A percentile compares a stretch with the other conserved stretches of the same genome.
Conservation (phyloP, 2,888 invertebrate species). For the Morpho achilles region DNA sequence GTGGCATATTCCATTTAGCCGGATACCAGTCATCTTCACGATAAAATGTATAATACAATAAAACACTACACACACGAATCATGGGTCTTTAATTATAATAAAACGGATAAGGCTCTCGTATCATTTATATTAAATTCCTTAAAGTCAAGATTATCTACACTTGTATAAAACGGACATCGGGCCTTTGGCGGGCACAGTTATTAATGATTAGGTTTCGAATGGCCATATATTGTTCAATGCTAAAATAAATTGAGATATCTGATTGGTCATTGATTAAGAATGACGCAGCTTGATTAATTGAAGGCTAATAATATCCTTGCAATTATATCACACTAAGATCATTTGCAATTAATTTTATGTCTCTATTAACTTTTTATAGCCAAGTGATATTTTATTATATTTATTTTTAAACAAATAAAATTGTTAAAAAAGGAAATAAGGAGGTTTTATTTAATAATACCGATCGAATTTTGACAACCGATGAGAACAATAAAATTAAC, state of each 20-base stretch:
- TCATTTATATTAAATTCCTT: slow-evolving; percentile 6
- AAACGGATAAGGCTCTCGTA: not conserved
- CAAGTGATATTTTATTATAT: too few relatives aligned
- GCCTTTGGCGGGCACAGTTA: slow-evolving; percentile 10
- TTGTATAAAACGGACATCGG: slow-evolving; percentile 2
- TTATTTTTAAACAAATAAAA: too few relatives aligned
- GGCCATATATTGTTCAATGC: slow-evolving; percentile 17
- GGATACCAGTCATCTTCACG: too few relatives aligned
- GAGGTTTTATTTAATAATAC: too few relatives aligned
- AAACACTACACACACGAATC: too few relatives aligned
- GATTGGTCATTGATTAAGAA: slow-evolving; percentile 35
- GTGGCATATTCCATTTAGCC: too few relatives aligned
- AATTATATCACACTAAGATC: slow-evolving; percentile 31
- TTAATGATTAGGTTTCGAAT: slow-evolving; percentile 19
- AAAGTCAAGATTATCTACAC: slow-evolving; percentile 11
- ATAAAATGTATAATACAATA: too few relatives aligned
- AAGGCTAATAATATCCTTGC: slow-evolving; percentile 35
- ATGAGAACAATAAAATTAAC: too few relatives aligned
- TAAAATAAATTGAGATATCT: slow-evolving; percentile 26
- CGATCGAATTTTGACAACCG: too few relatives aligned
- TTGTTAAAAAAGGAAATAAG: too few relatives aligned
- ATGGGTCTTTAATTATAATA: too few relatives aligned
- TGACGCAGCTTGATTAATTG: slow-evolving; percentile 41
- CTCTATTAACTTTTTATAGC: not conserved
- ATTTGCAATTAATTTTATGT: slow-evolving; percentile 20